Base-by-base conservation (phyloP, 2,113 vertebrate genomes). In the Formicarius rufipectus region DNA sequence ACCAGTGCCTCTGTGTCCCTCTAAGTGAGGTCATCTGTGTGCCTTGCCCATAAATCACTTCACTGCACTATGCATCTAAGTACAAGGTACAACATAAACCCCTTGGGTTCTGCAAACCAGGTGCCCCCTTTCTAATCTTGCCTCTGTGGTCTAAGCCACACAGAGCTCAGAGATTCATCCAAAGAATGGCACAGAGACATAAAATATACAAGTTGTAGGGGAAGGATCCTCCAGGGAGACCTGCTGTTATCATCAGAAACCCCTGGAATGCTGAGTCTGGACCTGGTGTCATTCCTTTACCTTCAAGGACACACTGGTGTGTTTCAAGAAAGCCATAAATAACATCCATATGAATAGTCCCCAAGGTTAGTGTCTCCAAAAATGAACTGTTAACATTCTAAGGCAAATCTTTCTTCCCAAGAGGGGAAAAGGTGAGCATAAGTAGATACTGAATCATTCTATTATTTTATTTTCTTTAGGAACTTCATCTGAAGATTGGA, bases 291-390 rank as follows among this genome's bases (percentile, higher is more conserved):
- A 50, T 53, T 93, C 31, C 58, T 62, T 11, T 55, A 52, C 47
- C 35, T 28, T 74, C 91, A 95, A 94, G 93, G 81, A 89, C 87
- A 79, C 42, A 31, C 11, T 58, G 35, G 67, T 77, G 37, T 58
- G 19, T 42, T 86, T 88, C 55, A 83, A 94, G 59, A 68, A 88
- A 49, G 42, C 27, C 52, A 52, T 81, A 93, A 96, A 94, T 90
- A 96, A 81, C 33, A 49, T 13, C 7, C 13, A 18, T 47, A 58
- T 53, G 67, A 90, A 49, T 10, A 84, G 10, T 25, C 20, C 21
- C 22, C 52, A 90, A 74, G 52, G 89, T 86, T 31, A 93, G 4
- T 17, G n/a, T 37, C 45, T 85, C 24, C 9, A 83, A 83, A 96
- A 91, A 59, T 27, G 22, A 73, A 22, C 45, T 47, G 13, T 73